phyloP scores from a whole-genome alignment of 2,888 invertebrate genomes.

The Chaetogeoica ovagalla region DNA sequence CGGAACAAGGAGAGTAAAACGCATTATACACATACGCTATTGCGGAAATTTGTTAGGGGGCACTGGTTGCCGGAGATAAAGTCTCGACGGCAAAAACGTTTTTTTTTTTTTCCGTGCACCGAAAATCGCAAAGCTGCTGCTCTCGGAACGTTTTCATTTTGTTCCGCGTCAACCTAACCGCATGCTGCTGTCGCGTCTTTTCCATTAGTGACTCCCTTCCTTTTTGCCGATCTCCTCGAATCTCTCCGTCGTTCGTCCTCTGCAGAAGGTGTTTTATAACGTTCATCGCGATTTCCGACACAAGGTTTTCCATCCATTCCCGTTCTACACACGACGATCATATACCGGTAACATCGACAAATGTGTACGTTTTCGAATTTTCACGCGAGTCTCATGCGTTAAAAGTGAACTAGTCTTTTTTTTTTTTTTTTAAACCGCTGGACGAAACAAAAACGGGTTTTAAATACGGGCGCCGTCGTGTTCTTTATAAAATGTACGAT shows the following conservation, averaged over 20 bases:
- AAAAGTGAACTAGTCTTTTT: no score
- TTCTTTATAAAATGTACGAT: no score
- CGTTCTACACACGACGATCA: background rate
- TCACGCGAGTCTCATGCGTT: no score
- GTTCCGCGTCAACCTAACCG: background rate
- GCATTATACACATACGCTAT: background rate
- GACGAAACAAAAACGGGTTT: no score
- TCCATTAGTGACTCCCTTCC: background rate
- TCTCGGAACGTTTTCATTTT: background rate
- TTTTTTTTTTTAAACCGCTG: no score
- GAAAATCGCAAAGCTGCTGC: background rate
- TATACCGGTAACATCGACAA: no score
- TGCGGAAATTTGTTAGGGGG: conserved; percentile 10
- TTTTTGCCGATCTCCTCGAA: background rate
- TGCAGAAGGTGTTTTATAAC: no score
- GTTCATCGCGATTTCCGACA: background rate
- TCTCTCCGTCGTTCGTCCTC: no score
- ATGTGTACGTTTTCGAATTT: no score
- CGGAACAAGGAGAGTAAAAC: background rate
- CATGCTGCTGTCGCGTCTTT: background rate
- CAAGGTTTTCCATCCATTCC: no score
- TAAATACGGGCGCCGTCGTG: no score
- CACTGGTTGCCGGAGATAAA: conserved; percentile 8
- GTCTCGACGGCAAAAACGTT: conserved; percentile 20
- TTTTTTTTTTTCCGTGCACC: conserved; percentile 25